Percentiles rank a stretch among this genome's conserved stretches.
Conservation (phyloP, 2,888 invertebrate species). For the Ophion ellenae region DNA sequence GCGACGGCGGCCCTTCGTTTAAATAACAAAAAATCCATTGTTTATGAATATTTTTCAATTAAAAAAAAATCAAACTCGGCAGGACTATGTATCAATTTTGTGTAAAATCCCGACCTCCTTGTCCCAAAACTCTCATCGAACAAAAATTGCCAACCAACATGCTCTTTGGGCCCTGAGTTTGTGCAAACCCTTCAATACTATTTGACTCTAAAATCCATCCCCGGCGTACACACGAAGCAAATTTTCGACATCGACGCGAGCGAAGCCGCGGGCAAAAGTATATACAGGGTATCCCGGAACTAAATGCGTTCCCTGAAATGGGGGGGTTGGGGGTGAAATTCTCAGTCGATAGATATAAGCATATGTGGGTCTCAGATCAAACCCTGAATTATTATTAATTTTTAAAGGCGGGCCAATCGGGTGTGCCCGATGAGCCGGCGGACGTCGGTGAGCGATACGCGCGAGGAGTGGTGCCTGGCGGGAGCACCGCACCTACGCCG, state of each 20-base stretch:
- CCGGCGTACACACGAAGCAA: neutral
- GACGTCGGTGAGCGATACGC: too few species aligned
- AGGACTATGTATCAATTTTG: neutral
- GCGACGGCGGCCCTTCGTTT: too few species aligned
- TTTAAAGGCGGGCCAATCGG: too few species aligned
- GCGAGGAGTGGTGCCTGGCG: too few species aligned
- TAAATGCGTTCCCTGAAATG: too few species aligned
- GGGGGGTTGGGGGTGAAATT: too few species aligned
- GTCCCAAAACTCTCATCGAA: neutral
- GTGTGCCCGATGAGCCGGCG: too few species aligned
- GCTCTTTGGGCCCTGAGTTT: neutral
- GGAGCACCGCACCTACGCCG: too few species aligned
- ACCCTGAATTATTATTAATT: too few species aligned
- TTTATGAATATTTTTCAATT: neutral
- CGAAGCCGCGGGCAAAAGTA: neutral
- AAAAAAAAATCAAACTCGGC: neutral
- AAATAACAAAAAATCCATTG: neutral
- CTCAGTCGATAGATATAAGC: too few species aligned
- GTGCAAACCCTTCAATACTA: neutral
- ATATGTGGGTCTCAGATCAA: too few species aligned
- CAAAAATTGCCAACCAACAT: neutral
- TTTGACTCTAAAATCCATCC: neutral
- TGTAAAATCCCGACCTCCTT: neutral
- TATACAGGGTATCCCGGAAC: neutral
- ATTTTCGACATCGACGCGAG: neutral